Percentiles rank a stretch among this genome's conserved stretches.
These are phyloP conservation scores for Melieria omissa DNA, from an alignment of 2,888 invertebrate genomes.

Conservation along the genomic window DNA sequence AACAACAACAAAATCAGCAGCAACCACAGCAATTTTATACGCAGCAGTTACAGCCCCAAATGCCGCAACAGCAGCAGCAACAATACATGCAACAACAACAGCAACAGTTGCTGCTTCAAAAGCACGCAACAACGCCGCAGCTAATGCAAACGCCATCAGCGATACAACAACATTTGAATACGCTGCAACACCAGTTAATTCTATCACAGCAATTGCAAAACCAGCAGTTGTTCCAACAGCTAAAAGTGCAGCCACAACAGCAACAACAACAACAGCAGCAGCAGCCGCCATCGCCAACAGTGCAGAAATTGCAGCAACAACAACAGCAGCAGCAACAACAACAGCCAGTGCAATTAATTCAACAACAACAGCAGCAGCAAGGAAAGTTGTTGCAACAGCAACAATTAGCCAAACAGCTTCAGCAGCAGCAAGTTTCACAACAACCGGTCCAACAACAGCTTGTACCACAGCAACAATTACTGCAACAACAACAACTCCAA, in stretches of 20 bases:
- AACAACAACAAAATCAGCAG: slow-evolving; percentile 36
- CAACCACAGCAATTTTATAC: slow-evolving; percentile 30
- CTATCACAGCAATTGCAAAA: too few relatives aligned
- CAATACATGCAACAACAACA: slow-evolving; percentile 35
- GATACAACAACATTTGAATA: slow-evolving; percentile 24
- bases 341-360: too few relatives aligned
- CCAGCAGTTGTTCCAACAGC: too few relatives aligned
- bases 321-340: too few relatives aligned
- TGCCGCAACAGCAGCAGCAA: slow-evolving; percentile 36
- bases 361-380: slow-evolving; percentile 39
- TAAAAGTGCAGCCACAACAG: too few relatives aligned
- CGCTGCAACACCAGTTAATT: background rate
- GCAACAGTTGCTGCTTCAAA: slow-evolving; percentile 32
- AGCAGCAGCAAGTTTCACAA: slow-evolving; percentile 38
- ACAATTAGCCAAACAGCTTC: slow-evolving; percentile 25
- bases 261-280: too few relatives aligned
- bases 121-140: slow-evolving; percentile 39
- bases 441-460: slow-evolving; percentile 25
- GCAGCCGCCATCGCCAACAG: too few relatives aligned
- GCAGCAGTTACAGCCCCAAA: slow-evolving; percentile 43
- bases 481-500: slow-evolving; percentile 30
- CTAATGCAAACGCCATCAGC: too few relatives aligned
- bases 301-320: too few relatives aligned
- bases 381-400: slow-evolving; percentile 11
- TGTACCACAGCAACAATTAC: slow-evolving; percentile 42